Evolutionary conservation across 2,113 vertebrate genomes (phyloP), one percentile per base, ranked within the genome.

Genomic region (Eulacestoma nigropectus): DNA sequence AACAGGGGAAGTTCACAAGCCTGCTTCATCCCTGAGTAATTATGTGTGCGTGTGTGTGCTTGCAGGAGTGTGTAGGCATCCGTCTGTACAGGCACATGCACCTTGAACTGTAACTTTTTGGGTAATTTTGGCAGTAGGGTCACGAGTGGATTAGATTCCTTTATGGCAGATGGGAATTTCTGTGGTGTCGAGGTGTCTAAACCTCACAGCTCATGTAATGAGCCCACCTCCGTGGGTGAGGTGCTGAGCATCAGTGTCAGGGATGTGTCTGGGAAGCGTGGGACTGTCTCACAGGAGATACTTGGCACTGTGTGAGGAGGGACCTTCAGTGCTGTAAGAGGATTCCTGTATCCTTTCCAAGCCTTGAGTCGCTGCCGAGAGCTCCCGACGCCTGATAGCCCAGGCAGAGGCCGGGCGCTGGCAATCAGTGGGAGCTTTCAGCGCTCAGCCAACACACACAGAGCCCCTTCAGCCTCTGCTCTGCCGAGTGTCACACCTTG

Each of bases 381-480:
- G 80, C 94, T 95, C 74, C 89, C 0, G 6, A 59, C 0, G 3
- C 84, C 93, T 65, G 55, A 47, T 65, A 84, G 88, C 60, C 72
- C 68, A 29, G 72, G 78, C 87, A 90, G 78, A 32, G 74, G 78
- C 62, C 5, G 49, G 84, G 62, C 9, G 1, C 85, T 49, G 77
- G 67, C 82, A 81, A 70, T 86, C 82, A 81, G 44, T 2, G 4
- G 10, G 29, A 37, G 69, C 60, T 77, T 74, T 78, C 79, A 81
- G 75, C 1, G 0, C 83, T 92, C 88, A 75, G 70, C 82, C 87
- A 78, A 11, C 96, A 56, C 92, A 26, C 42, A 42, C 13, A 65
- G 86, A 77, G 76, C 76, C 81, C 72, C 32, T 73, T 74, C 90
- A 92, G 96, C 91, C 89, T 89, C 73, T 64, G 89, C 76, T 72